phyloP scores from a whole-genome alignment of 2,888 invertebrate species.

The Eubasilissa splendida region DNA sequence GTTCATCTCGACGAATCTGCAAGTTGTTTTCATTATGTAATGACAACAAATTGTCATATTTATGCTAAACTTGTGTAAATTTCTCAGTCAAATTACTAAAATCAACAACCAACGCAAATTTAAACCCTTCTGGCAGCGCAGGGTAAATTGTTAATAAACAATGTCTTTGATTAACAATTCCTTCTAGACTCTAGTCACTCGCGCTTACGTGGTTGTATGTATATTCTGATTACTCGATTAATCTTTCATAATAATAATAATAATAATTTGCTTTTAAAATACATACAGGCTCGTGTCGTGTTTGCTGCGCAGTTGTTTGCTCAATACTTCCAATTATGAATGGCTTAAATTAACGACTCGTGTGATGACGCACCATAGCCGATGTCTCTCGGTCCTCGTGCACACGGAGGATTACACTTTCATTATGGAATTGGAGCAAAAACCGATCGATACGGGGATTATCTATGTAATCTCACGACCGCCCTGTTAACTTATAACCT shows the following conservation, averaged over 20 bases:
- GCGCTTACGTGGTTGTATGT: slow-evolving; percentile 1
- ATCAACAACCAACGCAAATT: slow-evolving; percentile 14
- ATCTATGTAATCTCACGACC: slow-evolving; percentile 30
- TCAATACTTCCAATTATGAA: slow-evolving; percentile 35
- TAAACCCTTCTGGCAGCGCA: slow-evolving; percentile 12
- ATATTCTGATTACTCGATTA: slow-evolving; percentile 25
- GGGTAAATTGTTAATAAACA: slow-evolving; percentile 39
- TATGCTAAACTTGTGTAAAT: slow-evolving; percentile 16
- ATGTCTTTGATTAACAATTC: slow-evolving; percentile 38
- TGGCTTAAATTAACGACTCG: slow-evolving; percentile 29
- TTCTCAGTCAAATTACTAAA: slow-evolving; percentile 10
- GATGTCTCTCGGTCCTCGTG: neutral
- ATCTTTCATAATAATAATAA: slow-evolving; percentile 37
- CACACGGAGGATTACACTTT: slow-evolving; percentile 17
- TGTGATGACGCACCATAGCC: slow-evolving; percentile 6
- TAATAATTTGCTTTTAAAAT: slow-evolving; percentile 35
- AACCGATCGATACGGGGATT: slow-evolving; percentile 30
- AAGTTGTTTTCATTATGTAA: neutral
- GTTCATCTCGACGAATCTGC: no score
- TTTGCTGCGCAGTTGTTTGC: slow-evolving; percentile 19
- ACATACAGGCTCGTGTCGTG: neutral
- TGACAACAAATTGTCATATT: neutral
- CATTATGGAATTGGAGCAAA: slow-evolving; percentile 33
- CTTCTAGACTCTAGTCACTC: neutral
- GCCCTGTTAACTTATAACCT: slow-evolving; percentile 35